Evolutionary conservation across 2,113 vertebrate genomes (phyloP), one percentile per base, ranked within the genome.

Genomic region (Cheilinus undulatus): DNA sequence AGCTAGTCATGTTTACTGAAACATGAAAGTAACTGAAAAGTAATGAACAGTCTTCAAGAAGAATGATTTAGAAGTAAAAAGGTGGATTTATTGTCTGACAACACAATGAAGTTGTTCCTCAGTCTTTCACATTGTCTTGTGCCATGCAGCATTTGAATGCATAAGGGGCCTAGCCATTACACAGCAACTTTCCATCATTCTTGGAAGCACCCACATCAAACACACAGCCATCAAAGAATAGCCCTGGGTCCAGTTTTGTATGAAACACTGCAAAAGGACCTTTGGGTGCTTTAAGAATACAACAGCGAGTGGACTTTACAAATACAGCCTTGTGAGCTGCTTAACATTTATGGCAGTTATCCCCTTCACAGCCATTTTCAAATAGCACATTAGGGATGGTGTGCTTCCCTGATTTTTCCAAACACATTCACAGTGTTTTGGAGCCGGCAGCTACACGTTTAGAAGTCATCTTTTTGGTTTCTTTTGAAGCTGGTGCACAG

Each of bases 401-500:
- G 49, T 91, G 80, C 71, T 86, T 89, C 92, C 91, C 93, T 2
- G 88, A 88, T 6, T 48, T 64, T 30, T 89, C 90, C 8, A 40
- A 93, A 94, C 1, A 0, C 8, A 36, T 85, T 89, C 2, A 80
- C 73, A 0, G 88, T 60, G 0, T 40, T 54, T 20, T 77, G 24
- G 10, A 82, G 2, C 23, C 9, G 9, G 9, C 46, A 28, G 20
- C 64, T 34, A 0, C 86, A 71, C 45, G 86, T 65, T 48, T 59
- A 57, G 69, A 92, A 90, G 46, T 93, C 92, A 8, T 91, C 84
- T 0, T 74, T 85, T 50, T 23, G 59, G 13, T 91, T 19, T 0
- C 78, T 83, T 2, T 94, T 93, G 77, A 81, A 94, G 71, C 92
- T 93, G 5, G 93, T 93, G 7, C 93, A 95, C 52, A 94, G 82